Evolutionary conservation across 2,888 invertebrate species (phyloP).

Genomic region (Muschampia plurimacula): DNA sequence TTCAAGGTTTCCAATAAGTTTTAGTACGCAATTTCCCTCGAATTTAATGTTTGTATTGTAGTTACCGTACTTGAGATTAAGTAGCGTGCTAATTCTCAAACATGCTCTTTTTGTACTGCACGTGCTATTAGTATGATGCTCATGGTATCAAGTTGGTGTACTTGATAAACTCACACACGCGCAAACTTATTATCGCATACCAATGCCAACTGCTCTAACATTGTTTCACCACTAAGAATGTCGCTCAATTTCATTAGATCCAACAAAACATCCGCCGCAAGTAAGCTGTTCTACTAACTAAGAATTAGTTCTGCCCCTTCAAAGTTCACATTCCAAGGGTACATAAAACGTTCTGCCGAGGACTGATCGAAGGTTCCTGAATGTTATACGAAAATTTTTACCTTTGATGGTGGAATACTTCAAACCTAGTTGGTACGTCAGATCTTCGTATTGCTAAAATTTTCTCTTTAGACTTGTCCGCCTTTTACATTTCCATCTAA

Average conservation of each 20-base stretch:
- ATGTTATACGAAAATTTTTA: conserved; percentile 55
- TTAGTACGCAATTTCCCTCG: too few species aligned
- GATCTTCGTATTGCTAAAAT: conserved; percentile 31
- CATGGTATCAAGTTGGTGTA: neutral
- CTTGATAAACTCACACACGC: conserved; percentile 17
- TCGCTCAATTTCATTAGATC: conserved; percentile 39
- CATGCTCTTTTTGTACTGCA: too few species aligned
- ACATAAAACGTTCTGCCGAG: conserved; percentile 70
- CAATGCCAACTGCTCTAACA: conserved; percentile 50
- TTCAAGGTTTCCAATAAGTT: too few species aligned
- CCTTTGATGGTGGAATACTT: conserved; percentile 64
- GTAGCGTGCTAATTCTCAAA: too few species aligned
- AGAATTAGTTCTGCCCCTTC: conserved; percentile 77
- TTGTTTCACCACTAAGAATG: conserved; percentile 52
- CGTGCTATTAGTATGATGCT: neutral
- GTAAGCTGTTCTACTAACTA: conserved; percentile 56
- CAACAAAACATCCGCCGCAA: conserved; percentile 31
- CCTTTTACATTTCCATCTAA: neutral
- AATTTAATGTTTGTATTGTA: too few species aligned
- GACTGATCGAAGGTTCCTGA: conserved; percentile 55
- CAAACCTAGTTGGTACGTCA: conserved; percentile 46
- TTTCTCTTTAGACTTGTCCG: neutral
- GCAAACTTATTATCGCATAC: conserved; percentile 56
- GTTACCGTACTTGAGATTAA: too few species aligned
- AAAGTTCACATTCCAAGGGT: conserved; percentile 77